Percentiles rank a stretch among this genome's conserved stretches.
Evolutionary conservation across 2,113 vertebrate genomes (phyloP).

Genomic region (Odocoileus virginianus): DNA sequence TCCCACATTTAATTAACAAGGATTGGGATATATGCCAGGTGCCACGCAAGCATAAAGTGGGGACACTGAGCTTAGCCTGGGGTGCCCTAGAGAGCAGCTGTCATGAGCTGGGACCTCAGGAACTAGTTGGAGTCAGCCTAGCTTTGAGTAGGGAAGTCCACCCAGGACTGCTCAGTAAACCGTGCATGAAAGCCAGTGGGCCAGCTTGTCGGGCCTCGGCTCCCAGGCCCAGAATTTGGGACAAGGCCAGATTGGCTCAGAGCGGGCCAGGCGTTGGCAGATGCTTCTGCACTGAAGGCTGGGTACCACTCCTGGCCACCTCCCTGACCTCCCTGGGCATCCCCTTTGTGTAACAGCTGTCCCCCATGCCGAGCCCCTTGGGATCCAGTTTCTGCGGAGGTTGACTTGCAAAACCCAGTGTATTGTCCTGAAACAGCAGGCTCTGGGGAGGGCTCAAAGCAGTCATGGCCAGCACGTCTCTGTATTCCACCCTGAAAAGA

Average conservation of each 20-base stretch:
- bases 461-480: fast-evolving
- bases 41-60: fast-evolving
- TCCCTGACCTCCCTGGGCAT: not conserved
- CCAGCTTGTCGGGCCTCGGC: fast-evolving
- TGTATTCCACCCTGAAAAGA: not conserved
- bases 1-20: not conserved
- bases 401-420: not conserved
- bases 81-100: not conserved
- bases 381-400: not conserved
- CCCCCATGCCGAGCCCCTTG: not conserved
- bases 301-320: not conserved
- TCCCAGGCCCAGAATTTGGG: not conserved
- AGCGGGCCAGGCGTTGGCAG: not conserved
- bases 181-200: fast-evolving
- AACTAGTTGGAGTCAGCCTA: not conserved
- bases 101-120: not conserved
- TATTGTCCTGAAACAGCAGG: not conserved
- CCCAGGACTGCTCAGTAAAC: not conserved
- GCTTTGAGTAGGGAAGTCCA: not conserved
- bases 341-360: not conserved
- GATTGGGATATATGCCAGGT: not conserved
- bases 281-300: not conserved
- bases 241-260: not conserved
- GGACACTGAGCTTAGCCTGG: not conserved
- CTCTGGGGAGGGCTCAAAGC: not conserved